Evolutionary conservation across 2,113 vertebrate species (phyloP).

Genomic region (Urocitellus parryii): DNA sequence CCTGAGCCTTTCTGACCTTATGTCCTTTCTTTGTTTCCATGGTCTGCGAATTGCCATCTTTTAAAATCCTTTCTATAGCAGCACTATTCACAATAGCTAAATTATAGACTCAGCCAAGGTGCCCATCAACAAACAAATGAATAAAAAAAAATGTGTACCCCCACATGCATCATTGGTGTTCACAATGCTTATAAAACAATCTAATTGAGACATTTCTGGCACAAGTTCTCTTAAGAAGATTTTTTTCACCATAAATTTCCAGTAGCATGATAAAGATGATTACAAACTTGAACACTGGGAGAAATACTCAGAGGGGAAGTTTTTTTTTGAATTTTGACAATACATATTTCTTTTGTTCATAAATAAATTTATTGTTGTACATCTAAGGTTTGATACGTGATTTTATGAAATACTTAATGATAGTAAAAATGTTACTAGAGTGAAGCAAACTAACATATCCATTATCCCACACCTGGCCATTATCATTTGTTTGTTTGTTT

Average conservation of each 20-base stretch:
- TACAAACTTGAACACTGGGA: neutral
- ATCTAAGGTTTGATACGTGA: neutral
- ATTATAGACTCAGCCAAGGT: too few species aligned
- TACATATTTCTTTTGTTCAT: neutral
- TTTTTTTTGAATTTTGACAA: neutral
- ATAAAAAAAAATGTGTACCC: too few species aligned
- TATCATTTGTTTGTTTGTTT: too few species aligned
- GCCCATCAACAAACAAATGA: too few species aligned
- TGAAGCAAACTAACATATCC: neutral
- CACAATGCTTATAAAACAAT: neutral
- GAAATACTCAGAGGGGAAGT: neutral
- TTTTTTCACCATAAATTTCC: neutral
- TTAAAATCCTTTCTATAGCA: neutral
- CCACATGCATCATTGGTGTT: neutral
- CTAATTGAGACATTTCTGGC: neutral
- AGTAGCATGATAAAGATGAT: neutral
- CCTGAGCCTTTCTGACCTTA: neutral
- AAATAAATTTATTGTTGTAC: neutral
- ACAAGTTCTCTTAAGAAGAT: neutral
- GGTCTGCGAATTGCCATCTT: neutral
- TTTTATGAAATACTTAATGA: neutral
- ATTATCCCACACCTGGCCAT: neutral
- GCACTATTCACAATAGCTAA: too few species aligned
- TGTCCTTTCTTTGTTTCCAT: neutral
- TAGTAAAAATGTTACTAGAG: neutral